Base-by-base conservation (phyloP, 2,888 invertebrate genomes). In the Erebia palarica region DNA sequence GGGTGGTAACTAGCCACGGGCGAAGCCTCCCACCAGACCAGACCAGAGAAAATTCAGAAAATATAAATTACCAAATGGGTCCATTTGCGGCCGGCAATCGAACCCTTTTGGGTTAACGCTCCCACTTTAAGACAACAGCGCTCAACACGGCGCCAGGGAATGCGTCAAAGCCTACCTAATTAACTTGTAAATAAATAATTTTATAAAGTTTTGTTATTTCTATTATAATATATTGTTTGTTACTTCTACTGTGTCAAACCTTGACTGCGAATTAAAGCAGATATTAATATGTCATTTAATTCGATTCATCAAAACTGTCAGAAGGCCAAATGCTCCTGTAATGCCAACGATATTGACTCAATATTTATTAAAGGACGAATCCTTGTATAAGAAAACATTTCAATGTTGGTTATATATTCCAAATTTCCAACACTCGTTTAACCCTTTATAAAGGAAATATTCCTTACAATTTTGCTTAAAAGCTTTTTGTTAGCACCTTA, bases 331-430 rank as follows among this genome's bases (percentile, higher is more conserved):
- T 36, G 36, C 36, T 57, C 21, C 10, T 57, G 21, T 27, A 11
- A 21, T 57, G 57, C 13, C 21, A 57, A 57, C 11, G 11, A 57
- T 57, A 4, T 57, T 13, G 21, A 3, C 21, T 13, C n/a, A 59
- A 59, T 16, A 42, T 59, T 44, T 61, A n/a, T 16, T 44, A 47
- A 61, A 61, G 44, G 61, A 61, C 61, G 16, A 61, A 47, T 14
- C 61, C 44, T 61, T 61, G 61, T 18, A 36, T 8, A 44, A 63
- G 14, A 63, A 63, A 63, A 47, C 13, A 63, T 63, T 47, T 63
- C 47, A 63, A 63, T 63, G 47, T 18, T 14, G 18, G 1, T 42
- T 18, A 63, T 18, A 63, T 49, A 63, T 63, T 63, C 63, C 18
- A 47, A 63, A 47, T 49, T 63, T 63, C 63, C 18, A 47, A 49